A percentile compares a stretch with the other conserved stretches of the same genome.
Evolutionary conservation across 2,888 invertebrate genomes (phyloP).

Genomic region (Chloroclystis v-ata): DNA sequence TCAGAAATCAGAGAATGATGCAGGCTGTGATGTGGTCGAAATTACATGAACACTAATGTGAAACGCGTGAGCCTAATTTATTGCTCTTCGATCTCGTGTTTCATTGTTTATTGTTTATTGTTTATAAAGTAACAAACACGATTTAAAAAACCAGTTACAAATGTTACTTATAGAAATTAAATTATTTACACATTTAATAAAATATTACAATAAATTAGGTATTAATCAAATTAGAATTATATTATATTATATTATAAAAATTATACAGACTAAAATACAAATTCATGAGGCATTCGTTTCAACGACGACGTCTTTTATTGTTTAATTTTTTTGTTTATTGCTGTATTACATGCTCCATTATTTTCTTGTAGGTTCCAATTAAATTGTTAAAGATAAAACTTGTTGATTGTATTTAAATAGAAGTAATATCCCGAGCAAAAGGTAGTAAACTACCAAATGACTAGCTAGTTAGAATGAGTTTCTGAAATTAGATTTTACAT

Average conservation of each 20-base stretch:
- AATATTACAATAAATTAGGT: too few relatives aligned
- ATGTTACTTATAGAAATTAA: too few relatives aligned
- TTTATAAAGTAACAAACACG: not conserved
- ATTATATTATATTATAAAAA: not conserved
- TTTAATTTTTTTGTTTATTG: too few relatives aligned
- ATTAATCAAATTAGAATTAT: not conserved
- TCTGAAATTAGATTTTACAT: slow-evolving; percentile 15
- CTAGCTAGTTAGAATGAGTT: slow-evolving; percentile 8
- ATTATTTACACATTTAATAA: too few relatives aligned
- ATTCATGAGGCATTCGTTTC: too few relatives aligned
- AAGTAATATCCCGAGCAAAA: not conserved
- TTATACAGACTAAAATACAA: too few relatives aligned
- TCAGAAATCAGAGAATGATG: slow-evolving; percentile 45
- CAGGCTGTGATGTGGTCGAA: slow-evolving; percentile 44
- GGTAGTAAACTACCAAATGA: slow-evolving; percentile 2
- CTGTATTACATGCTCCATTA: not conserved
- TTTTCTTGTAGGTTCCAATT: too few relatives aligned
- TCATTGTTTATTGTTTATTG: slow-evolving; percentile 36
- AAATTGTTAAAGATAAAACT: too few relatives aligned
- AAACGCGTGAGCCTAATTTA: slow-evolving; percentile 44
- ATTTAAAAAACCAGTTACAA: not conserved
- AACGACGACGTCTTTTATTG: too few relatives aligned
- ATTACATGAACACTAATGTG: slow-evolving; percentile 52
- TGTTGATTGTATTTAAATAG: too few relatives aligned
- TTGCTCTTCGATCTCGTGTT: slow-evolving; percentile 43